Percentiles rank a stretch among this genome's conserved stretches.
Conservation (phyloP, 2,888 invertebrate species). For the Drosophila gaucha region DNA sequence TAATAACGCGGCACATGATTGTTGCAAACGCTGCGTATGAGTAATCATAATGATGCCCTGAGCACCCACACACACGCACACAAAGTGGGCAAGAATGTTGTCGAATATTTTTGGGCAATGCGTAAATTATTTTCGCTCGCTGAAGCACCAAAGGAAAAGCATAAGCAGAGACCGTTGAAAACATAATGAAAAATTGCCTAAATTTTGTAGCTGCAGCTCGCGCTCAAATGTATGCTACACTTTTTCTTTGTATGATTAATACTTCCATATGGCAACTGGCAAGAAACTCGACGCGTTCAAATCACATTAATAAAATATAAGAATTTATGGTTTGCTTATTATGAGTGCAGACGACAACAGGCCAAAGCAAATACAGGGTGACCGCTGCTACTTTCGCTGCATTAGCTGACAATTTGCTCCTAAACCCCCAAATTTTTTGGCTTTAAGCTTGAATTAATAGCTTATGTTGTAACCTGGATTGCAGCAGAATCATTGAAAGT, state of each 20-base stretch:
- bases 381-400: neutral
- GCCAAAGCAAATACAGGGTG: conserved; percentile 47
- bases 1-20: conserved; percentile 78
- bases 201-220: conserved; percentile 66
- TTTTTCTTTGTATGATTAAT: conserved; percentile 65
- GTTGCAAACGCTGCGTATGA: conserved; percentile 78
- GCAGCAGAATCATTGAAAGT: neutral
- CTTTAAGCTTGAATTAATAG: conserved; percentile 23
- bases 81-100: conserved; percentile 19
- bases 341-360: conserved; percentile 50
- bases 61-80: conserved; percentile 23
- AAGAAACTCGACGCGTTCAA: conserved; percentile 67
- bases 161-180: conserved; percentile 24
- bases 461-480: neutral
- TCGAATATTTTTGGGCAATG: conserved; percentile 64
- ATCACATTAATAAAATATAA: conserved; percentile 78
- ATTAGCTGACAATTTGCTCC: no score
- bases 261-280: conserved; percentile 77
- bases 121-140: conserved; percentile 67
- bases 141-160: conserved; percentile 4
- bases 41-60: conserved; percentile 73
- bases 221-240: conserved; percentile 53
- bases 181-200: conserved; percentile 73
- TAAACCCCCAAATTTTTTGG: neutral
- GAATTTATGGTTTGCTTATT: conserved; percentile 78